These are phyloP conservation scores for Pangasius mekongensis DNA, from an alignment of 2,797 vertebrate species.

Conservation along the genomic window DNA sequence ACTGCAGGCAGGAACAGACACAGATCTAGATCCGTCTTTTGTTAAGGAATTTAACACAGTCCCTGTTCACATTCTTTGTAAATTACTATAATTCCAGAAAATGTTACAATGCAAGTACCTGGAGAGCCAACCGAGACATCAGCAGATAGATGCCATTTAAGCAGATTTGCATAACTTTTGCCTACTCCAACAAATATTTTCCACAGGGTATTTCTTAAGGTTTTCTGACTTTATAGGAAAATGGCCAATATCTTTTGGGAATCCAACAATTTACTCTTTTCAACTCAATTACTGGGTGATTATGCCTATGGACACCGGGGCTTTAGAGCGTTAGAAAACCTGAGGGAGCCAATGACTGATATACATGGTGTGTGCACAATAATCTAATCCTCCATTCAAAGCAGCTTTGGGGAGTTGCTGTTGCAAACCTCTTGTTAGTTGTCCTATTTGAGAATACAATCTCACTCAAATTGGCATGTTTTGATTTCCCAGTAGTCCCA, in stretches of 20 bases:
- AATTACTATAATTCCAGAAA: slow-evolving; percentile 62
- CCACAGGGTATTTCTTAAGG: slow-evolving; percentile 51
- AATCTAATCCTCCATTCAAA: slow-evolving; percentile 54
- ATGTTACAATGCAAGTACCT: slow-evolving; percentile 57
- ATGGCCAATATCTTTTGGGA: slow-evolving; percentile 67
- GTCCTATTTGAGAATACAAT: slow-evolving; percentile 62
- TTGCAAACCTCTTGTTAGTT: slow-evolving; percentile 60
- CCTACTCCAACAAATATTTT: slow-evolving; percentile 51
- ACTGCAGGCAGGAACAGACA: slow-evolving; percentile 43
- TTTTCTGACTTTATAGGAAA: slow-evolving; percentile 59
- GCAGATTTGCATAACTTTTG: slow-evolving; percentile 63
- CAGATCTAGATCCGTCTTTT: slow-evolving; percentile 41
- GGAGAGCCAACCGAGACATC: slow-evolving; percentile 51
- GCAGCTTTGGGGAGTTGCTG: slow-evolving; percentile 54
- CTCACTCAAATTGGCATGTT: slow-evolving; percentile 64
- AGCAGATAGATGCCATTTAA: slow-evolving; percentile 59
- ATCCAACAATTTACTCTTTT: slow-evolving; percentile 67
- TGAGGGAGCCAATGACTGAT: slow-evolving; percentile 53
- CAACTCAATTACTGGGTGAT: slow-evolving; percentile 71
- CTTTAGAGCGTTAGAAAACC: slow-evolving; percentile 63
- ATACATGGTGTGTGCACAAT: slow-evolving; percentile 55
- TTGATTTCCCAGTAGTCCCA: slow-evolving; percentile 60
- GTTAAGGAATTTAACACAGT: slow-evolving; percentile 51
- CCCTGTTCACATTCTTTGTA: slow-evolving; percentile 59
- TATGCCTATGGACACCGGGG: slow-evolving; percentile 67